Conservation (phyloP, 2,888 invertebrate species). For the Cinara cedri region DNA sequence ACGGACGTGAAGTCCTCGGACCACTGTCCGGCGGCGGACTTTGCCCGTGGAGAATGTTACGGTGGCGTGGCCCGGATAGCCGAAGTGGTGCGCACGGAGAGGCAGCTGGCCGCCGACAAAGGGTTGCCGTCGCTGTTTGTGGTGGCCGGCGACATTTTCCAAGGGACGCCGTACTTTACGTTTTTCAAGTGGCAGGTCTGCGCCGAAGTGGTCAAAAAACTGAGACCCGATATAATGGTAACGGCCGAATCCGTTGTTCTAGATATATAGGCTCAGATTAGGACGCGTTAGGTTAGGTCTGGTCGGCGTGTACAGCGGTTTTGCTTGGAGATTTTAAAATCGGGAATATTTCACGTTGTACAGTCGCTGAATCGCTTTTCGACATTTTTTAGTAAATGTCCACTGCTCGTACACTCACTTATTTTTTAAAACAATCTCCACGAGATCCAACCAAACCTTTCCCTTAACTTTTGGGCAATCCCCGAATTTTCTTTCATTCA, state of each 20-base stretch:
- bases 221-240: slow-evolving; percentile 85
- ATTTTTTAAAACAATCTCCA: too few species aligned
- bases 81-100: slow-evolving; percentile 67
- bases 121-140: slow-evolving; percentile 77
- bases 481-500: too few species aligned
- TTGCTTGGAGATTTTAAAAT: too few species aligned
- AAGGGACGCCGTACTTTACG: slow-evolving; percentile 87
- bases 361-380: too few species aligned
- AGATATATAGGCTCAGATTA: too few species aligned
- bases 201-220: slow-evolving; percentile 76
- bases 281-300: too few species aligned
- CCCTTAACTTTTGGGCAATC: too few species aligned
- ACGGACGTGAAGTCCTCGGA: slow-evolving; percentile 68
- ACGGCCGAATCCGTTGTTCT: not conserved
- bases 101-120: slow-evolving; percentile 65
- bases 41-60: slow-evolving; percentile 68
- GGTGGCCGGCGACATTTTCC: slow-evolving; percentile 91
- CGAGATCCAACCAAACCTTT: too few species aligned
- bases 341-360: too few species aligned
- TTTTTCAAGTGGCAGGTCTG: slow-evolving; percentile 82
- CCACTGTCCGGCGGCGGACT: slow-evolving; percentile 67
- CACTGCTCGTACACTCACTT: too few species aligned
- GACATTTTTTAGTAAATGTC: too few species aligned
- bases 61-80: slow-evolving; percentile 81
- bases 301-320: too few species aligned